phyloP scores from a whole-genome alignment of 2,888 invertebrate species.

The Chydorus sphaericus region DNA sequence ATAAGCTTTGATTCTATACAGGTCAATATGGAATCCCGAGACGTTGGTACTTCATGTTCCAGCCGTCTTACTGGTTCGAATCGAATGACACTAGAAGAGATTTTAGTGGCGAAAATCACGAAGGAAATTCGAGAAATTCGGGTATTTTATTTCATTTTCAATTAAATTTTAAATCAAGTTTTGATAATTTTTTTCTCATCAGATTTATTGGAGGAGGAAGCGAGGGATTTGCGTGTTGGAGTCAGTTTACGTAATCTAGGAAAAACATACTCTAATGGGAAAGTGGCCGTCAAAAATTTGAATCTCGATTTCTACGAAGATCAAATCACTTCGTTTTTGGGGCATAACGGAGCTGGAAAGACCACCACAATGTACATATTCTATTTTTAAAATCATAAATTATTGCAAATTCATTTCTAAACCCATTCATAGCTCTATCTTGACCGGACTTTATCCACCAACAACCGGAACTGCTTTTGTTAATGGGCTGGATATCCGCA shows the following conservation, averaged over 20 bases:
- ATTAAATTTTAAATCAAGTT: too few relatives aligned
- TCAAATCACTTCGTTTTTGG: slow-evolving; percentile 71
- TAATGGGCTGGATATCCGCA: slow-evolving; percentile 39
- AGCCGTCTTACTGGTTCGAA: slow-evolving; percentile 20
- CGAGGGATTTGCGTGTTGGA: slow-evolving; percentile 39
- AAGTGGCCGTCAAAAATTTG: slow-evolving; percentile 58
- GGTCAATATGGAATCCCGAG: slow-evolving; percentile 39
- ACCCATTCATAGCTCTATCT: slow-evolving; percentile 42
- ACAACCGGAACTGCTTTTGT: slow-evolving; percentile 57
- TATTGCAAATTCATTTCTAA: background rate
- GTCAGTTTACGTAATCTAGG: slow-evolving; percentile 56
- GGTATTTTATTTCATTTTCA: too few relatives aligned
- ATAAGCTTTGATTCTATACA: slow-evolving; percentile 21
- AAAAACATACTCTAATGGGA: slow-evolving; percentile 49
- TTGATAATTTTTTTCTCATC: too few relatives aligned
- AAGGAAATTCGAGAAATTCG: too few relatives aligned
- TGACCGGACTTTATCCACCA: slow-evolving; percentile 63
- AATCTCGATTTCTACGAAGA: slow-evolving; percentile 63
- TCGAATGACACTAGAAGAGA: slow-evolving; percentile 19
- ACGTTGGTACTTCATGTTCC: slow-evolving; percentile 39
- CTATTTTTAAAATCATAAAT: background rate
- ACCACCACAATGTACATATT: slow-evolving; percentile 63
- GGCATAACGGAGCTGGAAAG: slow-evolving; percentile 84
- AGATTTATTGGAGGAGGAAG: slow-evolving; percentile 32
- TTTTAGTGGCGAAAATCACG: background rate